Base-by-base conservation (phyloP, 1,140 invertebrate species). In the Ceratosolen fusciceps region DNA sequence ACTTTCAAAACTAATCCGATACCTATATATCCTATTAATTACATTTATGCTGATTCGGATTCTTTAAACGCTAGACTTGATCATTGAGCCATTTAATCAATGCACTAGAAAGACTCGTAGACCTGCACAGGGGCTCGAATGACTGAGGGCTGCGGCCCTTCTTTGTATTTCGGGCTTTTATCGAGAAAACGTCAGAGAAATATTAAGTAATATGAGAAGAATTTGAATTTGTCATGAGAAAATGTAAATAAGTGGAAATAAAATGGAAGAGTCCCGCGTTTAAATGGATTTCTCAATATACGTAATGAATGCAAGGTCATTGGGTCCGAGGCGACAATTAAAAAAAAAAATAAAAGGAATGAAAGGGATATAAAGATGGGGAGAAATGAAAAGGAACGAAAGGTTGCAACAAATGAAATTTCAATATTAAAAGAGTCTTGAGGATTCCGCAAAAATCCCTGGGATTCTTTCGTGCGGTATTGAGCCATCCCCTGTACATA, bases 401-500 rank as follows among this genome's bases (percentile, higher is more conserved):
- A n/a, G n/a, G n/a, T n/a, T n/a, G n/a, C 54, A 37, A 65, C 19
- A 37, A 65, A 65, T 5, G 9, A 37, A 65, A 65, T 37, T 34
- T n/a, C 34, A 37, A 65, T 37, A 65, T 65, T 31, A 65, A 65
- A 65, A n/a, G 12, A 65, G 31, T 37, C n/a, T 37, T n/a, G 37
- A 4, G 31, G 16, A 65, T 65, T 65, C 31, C 19, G 1, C 8
- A 65, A 37, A 37, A 65, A 37, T 65, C 31, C n/a, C 12, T 37
- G 31, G 60, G 19, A 37, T 65, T 65, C n/a, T 68, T 68, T 16
- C 21, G 21, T 29, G 29, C 8, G 24, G 37, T 56, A 79, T 79
- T 73, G 54, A 79, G 54, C 31, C 68, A 60, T 78, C 54, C 21
- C 31, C 12, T 8, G 73, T 73, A 26, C n/a, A 58, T n/a, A 31